Evolutionary conservation across 1,140 invertebrate genomes (phyloP), one percentile per base, ranked within the genome.

Genomic region (Magallana ariakensis): DNA sequence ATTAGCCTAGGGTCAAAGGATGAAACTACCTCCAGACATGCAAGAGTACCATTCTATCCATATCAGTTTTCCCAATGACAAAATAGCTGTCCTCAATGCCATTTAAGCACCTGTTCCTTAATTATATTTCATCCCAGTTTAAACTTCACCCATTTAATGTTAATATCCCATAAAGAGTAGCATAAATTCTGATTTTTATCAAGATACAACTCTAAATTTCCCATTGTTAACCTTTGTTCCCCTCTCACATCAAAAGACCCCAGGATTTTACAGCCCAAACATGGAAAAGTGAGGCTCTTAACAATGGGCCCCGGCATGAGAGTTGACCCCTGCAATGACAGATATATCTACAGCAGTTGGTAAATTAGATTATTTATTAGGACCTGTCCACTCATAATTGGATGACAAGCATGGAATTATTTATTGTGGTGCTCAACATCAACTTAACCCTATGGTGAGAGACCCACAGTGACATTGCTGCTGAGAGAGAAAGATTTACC

Each of bases 131-230:
- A 75, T 75, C 15, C 66, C 66, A 75, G 66, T 75, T 75, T 75
- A 75, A 75, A 75, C 66, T 75, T 75, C 66, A 75, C 66, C 66
- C 66, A 75, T 75, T 75, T 75, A 75, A 75, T 75, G 66, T 75
- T 75, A 22, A 75, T 75, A 75, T 75, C 66, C 66, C 66, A 75
- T 75, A 75, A 75, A 75, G 66, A 75, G 22, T 26, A 75, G 22
- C 22, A 75, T 26, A 75, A 75, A 75, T 75, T 75, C 66, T 75
- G 66, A 75, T 75, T 26, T 46, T 75, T 75, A 75, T 75, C 66
- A 75, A 75, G 66, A 75, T 75, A 75, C 22, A 75, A 9, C 9
- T 33, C 13, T 9, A 26, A 75, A 33, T 11, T 26, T 26, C 19
- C 22, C 66, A 33, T 22, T 75, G 19, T 26, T 75, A 19, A 75